Base-by-base conservation (phyloP, 92 coral and sea anemone species). In the Zoanthus sociatus region DNA sequence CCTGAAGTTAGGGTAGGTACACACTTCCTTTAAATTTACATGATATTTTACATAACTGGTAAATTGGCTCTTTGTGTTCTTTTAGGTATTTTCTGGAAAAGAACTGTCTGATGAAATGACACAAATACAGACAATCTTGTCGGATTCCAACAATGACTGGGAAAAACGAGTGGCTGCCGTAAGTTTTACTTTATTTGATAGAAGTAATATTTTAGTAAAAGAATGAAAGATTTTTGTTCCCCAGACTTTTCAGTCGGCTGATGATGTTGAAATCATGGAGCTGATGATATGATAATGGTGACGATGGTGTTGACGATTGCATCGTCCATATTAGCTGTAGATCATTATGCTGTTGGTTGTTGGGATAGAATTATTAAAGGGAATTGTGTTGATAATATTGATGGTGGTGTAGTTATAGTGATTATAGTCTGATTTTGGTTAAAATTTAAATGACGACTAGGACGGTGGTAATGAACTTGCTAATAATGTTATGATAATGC, bases 121-220 rank as follows among this genome's bases (percentile, higher is more conserved):
- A 16, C 94, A 93, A 74, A 92, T 97, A 18, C 95, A 92, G 69
- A 86, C 91, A 21, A 87, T 91, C 37, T 86, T 97, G 73, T 97
- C 99, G 20, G 94, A 93, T 79, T 93, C 94, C 71, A 91, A 94
- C 75, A 95, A 93, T 84, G 84, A 78, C 37, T 78, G 84, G 99
- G 99, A 97, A 73, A 95, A 97, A 51, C 92, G 98, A 71, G 93
- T 97, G 15, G 94, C 94, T 20, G 98, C 99, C 51, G 99, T 97
- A 73, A 86, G 98, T 89, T 42, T 12, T 17, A 14, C 45, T n/a
- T 42, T 3, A 21, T 1, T 75, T 69, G 15, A 5, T 26, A 31
- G 74, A 11, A 63, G 10, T 69, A 9, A 69, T 11, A 18, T 8
- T 30, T 20, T 5, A 64, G 21, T 3, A 20, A 67, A 12, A 20